phyloP scores from a whole-genome alignment of 2,113 vertebrate species.

The Illadopsis cleaveri region DNA sequence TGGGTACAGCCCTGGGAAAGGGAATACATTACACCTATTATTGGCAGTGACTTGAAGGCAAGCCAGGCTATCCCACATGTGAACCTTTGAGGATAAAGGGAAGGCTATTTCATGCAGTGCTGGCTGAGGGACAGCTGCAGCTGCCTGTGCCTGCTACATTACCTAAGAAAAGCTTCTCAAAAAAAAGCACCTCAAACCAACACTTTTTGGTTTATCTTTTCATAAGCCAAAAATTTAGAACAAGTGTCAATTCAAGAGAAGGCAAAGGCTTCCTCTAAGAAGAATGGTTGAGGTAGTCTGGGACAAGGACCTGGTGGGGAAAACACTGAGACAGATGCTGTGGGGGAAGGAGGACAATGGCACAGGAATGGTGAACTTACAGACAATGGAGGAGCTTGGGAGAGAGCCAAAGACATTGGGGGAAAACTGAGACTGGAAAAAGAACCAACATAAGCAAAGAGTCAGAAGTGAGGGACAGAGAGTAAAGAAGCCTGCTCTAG shows the following conservation, averaged over 20 bases:
- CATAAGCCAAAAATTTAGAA: not conserved
- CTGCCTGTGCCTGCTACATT: not conserved
- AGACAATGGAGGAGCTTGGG: not conserved
- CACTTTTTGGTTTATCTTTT: not conserved
- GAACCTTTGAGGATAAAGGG: not conserved
- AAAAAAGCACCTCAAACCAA: not conserved
- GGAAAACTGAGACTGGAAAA: not conserved
- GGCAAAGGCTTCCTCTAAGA: not conserved
- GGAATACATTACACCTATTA: not conserved
- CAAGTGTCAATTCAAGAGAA: not conserved
- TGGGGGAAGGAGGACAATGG: not conserved
- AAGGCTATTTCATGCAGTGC: not conserved
- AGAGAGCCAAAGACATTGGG: not conserved
- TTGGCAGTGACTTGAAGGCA: not conserved
- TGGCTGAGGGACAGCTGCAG: constrained; percentile 18
- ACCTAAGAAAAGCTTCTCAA: not conserved
- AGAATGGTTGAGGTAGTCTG: not conserved
- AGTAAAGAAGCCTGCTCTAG: not conserved
- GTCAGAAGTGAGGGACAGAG: not conserved
- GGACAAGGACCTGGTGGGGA: not conserved
- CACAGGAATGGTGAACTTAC: not conserved
- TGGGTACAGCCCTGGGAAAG: not conserved
- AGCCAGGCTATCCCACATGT: not conserved
- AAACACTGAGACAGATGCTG: not conserved
- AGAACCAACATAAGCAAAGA: not conserved